A percentile compares a stretch with the other conserved stretches of the same genome.
These are phyloP conservation scores for Ashinkailepas kermadecensis DNA, from an alignment of 2,888 invertebrate genomes.

Conservation along the genomic window DNA sequence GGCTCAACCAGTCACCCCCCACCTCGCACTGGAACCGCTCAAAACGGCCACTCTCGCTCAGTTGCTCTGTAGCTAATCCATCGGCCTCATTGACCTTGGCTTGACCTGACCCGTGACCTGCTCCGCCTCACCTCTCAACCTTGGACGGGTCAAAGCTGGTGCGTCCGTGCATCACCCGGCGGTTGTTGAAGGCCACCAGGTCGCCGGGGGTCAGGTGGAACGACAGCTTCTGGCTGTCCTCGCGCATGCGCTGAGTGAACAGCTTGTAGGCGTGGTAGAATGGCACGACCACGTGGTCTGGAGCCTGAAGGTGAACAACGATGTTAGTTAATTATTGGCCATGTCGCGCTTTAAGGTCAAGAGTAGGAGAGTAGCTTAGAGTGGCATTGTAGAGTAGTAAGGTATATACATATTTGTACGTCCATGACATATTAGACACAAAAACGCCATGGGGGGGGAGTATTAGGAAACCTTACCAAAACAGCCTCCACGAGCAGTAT, in stretches of 20 bases:
- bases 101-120: too few relatives aligned
- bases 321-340: too few relatives aligned
- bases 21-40: too few relatives aligned
- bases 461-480: too few relatives aligned
- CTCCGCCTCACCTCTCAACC: constrained; percentile 36
- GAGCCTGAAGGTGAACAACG: constrained; percentile 31
- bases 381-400: background rate
- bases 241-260: constrained; percentile 38
- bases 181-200: constrained; percentile 41
- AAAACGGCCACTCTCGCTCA: too few relatives aligned
- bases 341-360: background rate
- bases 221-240: constrained; percentile 36
- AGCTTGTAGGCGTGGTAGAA: constrained; percentile 41
- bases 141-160: constrained; percentile 39
- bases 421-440: too few relatives aligned
- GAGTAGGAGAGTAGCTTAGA: background rate
- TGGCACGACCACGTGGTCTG: constrained; percentile 39
- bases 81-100: too few relatives aligned
- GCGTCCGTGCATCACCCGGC: constrained; percentile 40
- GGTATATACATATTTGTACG: too few relatives aligned
- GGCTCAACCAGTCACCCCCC: too few relatives aligned
- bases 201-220: constrained; percentile 41
- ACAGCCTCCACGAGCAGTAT: too few relatives aligned
- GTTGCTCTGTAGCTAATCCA: background rate
- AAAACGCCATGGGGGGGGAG: too few relatives aligned